Evolutionary conservation across 2,113 vertebrate genomes (phyloP), one percentile per base, ranked within the genome.

Genomic region (Martes martes): DNA sequence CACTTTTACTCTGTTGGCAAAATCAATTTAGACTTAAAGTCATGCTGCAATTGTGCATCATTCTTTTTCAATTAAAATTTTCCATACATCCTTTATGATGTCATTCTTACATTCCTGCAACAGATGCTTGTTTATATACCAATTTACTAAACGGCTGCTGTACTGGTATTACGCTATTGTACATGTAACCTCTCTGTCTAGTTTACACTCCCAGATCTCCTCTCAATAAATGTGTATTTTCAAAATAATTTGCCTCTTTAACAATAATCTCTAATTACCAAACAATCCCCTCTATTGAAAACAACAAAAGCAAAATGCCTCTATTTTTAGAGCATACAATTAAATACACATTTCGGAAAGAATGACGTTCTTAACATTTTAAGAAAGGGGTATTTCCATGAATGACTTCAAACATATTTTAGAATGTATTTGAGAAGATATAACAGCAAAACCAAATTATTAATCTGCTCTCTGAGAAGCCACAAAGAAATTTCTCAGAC

Each of bases 31-130:
- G 98, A 98, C 98, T 98, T 98, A 98, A 98, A 99, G 98, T 98
- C 98, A 98, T 94, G 97, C 96, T 97, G 92, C 98, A 98, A 98
- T 98, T 98, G 98, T 97, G 97, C 98, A 98, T 99, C 98, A 99
- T 98, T 99, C 98, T 99, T 99, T 99, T 99, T 98, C 99, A 99
- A 99, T 99, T 99, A 99, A 99, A 98, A 98, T 97, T 99, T 98
- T 99, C 98, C 98, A 98, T 98, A 99, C 98, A 98, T 99, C 98
- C 99, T 99, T 99, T 99, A 99, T 99, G 99, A 99, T 99, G 98
- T 99, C 99, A 99, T 99, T 99, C 98, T 98, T 98, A 95, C 98
- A 99, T 98, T 98, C 98, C 98, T 98, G 97, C 98, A 98, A 98
- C 99, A 99, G 99, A 99, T 99, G 99, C 98, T 98, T 98, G 98